These are phyloP conservation scores for Schizotus pectinicornis DNA, from an alignment of 2,888 invertebrate genomes.

Conservation along the genomic window DNA sequence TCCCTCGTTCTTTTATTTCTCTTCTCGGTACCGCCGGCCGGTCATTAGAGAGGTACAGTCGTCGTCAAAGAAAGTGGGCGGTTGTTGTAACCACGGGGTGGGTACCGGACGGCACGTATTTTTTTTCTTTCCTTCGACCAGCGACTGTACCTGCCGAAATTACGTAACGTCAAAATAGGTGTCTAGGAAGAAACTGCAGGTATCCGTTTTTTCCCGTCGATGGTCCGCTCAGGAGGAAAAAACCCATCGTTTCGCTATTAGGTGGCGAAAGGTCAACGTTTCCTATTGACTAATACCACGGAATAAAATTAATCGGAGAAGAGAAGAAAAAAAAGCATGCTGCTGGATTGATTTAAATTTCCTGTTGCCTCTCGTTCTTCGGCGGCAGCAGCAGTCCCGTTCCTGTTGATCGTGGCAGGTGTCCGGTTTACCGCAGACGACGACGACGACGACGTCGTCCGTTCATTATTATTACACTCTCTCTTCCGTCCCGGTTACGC, in stretches of 20 bases:
- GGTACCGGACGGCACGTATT: no score
- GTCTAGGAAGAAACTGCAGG: not conserved
- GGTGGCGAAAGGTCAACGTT: constrained; percentile 18
- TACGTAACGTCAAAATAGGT: not conserved
- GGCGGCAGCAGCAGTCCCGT: no score
- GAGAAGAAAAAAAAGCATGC: no score
- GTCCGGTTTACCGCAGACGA: not conserved
- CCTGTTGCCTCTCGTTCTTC: not conserved
- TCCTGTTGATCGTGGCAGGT: constrained; percentile 14
- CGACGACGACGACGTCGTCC: constrained; percentile 4
- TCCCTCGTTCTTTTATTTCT: no score
- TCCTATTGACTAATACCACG: constrained; percentile 2
- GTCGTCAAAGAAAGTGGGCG: no score
- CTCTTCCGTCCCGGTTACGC: constrained; percentile 31
- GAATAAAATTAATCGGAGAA: no score
- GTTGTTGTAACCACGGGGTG: no score
- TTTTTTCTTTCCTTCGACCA: no score
- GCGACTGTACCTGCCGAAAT: not conserved
- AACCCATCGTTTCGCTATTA: constrained; percentile 16
- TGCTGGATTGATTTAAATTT: constrained; percentile 22
- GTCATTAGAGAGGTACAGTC: no score
- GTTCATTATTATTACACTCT: constrained; percentile 18
- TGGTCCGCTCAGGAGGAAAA: constrained; percentile 14
- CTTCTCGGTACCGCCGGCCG: no score
- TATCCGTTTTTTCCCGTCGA: not conserved